phyloP scores from a whole-genome alignment of 2,113 vertebrate genomes.

The Microtus oregoni region DNA sequence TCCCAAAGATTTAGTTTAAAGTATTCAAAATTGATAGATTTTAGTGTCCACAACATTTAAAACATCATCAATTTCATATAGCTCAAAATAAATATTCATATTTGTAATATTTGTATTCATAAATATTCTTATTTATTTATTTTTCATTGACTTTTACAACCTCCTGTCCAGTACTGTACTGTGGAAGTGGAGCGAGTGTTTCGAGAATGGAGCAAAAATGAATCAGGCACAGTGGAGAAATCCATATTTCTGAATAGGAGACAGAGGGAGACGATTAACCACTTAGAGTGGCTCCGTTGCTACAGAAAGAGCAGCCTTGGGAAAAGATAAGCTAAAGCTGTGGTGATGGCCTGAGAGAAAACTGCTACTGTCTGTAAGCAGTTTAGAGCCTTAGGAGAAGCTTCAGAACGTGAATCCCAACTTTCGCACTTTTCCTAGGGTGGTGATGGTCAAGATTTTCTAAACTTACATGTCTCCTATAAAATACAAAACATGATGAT shows the following conservation, averaged over 20 bases:
- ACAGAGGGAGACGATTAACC: conserved; percentile 9
- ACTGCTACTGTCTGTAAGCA: neutral
- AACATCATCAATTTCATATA: neutral
- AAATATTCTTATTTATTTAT: neutral
- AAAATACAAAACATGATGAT: neutral
- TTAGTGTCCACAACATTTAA: neutral
- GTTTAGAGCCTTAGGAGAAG: neutral
- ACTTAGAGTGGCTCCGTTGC: neutral
- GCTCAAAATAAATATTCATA: neutral
- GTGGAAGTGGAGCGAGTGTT: neutral
- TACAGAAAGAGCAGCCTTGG: neutral
- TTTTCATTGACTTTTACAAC: neutral
- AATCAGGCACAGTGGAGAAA: neutral
- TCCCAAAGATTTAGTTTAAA: conserved; percentile 28
- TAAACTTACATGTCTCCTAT: neutral
- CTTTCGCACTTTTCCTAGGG: neutral
- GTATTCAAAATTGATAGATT: neutral
- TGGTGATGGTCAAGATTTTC: neutral
- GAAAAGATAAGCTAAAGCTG: neutral
- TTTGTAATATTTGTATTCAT: neutral
- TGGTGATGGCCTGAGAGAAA: neutral
- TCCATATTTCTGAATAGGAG: neutral
- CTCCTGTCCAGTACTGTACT: neutral
- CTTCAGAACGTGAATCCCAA: neutral
- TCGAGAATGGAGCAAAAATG: conserved; percentile 10